Evolutionary conservation across 2,113 vertebrate genomes (phyloP).

Genomic region (Dendropsophus ebraccatus): DNA sequence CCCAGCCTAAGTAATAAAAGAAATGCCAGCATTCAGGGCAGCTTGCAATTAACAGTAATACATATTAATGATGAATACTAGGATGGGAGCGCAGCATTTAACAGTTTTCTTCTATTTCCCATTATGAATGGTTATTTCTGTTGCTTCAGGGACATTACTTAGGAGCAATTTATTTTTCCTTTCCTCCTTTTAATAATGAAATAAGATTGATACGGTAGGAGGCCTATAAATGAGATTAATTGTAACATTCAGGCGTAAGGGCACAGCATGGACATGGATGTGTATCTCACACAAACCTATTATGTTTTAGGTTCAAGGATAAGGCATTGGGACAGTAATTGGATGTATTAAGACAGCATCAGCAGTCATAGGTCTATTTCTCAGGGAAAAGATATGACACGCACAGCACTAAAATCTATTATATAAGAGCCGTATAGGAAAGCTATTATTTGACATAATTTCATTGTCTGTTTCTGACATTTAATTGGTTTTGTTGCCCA

Average conservation of each 20-base stretch:
- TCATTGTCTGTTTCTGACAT: constrained; percentile 61
- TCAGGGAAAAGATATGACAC: constrained; percentile 9
- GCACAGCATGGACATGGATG: not conserved
- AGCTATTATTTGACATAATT: constrained; percentile 60
- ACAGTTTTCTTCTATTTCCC: not conserved
- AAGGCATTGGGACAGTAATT: constrained; percentile 6
- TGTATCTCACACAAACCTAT: not conserved
- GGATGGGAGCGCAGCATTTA: not conserved
- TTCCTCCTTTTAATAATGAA: constrained; percentile 7
- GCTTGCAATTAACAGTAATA: not conserved
- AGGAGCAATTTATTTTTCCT: not conserved
- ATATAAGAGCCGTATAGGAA: constrained; percentile 23
- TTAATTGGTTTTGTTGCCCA: constrained; percentile 67
- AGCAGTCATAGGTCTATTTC: not conserved
- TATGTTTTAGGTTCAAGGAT: not conserved
- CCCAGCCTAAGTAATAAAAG: no score
- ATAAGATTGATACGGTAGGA: not conserved
- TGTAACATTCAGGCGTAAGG: not conserved
- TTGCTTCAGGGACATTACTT: not conserved
- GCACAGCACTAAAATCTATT: constrained; percentile 15
- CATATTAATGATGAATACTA: not conserved
- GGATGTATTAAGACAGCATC: not conserved
- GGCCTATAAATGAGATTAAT: constrained; percentile 17
- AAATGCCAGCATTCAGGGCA: no score
- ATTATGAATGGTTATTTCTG: not conserved